Percentiles rank a stretch among this genome's conserved stretches.
Evolutionary conservation across 1,140 invertebrate genomes (phyloP).

Genomic region (Tetragonula clypearis): DNA sequence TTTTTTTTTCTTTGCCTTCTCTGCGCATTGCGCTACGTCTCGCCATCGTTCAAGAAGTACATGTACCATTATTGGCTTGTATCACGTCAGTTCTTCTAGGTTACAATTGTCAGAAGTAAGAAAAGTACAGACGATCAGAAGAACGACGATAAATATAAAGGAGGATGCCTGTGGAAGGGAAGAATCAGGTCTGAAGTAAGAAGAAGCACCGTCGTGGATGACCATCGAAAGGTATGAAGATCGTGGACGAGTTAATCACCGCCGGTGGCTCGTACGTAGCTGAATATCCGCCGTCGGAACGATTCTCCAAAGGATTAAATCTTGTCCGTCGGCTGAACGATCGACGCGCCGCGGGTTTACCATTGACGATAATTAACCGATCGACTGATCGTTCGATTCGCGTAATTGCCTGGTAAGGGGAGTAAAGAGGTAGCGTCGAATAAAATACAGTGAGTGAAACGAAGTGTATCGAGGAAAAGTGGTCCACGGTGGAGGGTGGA

Average conservation of each 20-base stretch:
- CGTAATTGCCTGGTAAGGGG: background rate
- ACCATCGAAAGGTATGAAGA: slow-evolving; percentile 40
- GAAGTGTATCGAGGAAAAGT: slow-evolving; percentile 52
- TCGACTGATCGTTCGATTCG: background rate
- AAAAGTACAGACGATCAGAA: background rate
- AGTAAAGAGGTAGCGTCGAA: background rate
- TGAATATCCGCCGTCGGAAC: slow-evolving; percentile 38
- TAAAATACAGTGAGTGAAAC: slow-evolving; percentile 38
- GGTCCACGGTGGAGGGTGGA: slow-evolving; percentile 74
- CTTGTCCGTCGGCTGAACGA: slow-evolving; percentile 33
- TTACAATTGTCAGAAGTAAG: background rate
- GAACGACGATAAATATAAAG: background rate
- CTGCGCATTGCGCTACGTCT: too few species aligned
- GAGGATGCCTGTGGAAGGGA: slow-evolving; percentile 14
- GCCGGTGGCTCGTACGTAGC: slow-evolving; percentile 3
- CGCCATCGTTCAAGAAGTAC: background rate
- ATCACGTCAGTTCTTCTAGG: background rate
- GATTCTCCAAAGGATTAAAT: slow-evolving; percentile 4
- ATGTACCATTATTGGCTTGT: background rate
- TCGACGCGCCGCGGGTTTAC: background rate
- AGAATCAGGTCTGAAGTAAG: background rate
- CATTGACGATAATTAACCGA: too few species aligned
- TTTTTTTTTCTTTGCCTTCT: too few species aligned
- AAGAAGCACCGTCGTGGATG: slow-evolving; percentile 25
- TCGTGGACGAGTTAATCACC: background rate